A percentile compares a stretch with the other conserved stretches of the same genome.
Evolutionary conservation across 1,140 invertebrate genomes (phyloP).

Genomic region (Leptonema lineaticorne): DNA sequence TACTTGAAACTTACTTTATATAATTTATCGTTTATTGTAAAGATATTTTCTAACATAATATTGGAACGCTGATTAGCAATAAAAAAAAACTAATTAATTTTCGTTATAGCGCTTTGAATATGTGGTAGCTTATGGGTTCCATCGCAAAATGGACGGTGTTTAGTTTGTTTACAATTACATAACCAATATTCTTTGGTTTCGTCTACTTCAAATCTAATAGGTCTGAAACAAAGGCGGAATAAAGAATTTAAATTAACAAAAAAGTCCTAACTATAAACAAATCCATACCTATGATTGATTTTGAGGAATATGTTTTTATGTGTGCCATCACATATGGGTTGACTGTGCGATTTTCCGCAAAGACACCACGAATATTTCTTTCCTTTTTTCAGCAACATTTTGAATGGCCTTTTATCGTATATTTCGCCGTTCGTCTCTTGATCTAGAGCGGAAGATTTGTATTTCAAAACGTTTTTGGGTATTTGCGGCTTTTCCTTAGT

Average conservation of each 20-base stretch:
- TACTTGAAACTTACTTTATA: no score
- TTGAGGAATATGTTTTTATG: constrained; percentile 77
- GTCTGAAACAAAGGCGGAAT: constrained; percentile 55
- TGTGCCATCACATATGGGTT: constrained; percentile 94
- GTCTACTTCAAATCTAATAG: constrained; percentile 79
- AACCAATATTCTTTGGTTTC: constrained; percentile 95
- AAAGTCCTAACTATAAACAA: not conserved
- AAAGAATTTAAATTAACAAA: not conserved
- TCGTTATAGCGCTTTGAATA: constrained; percentile 61
- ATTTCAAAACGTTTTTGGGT: constrained; percentile 65
- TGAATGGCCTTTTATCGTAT: constrained; percentile 90
- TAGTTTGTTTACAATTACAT: constrained; percentile 97
- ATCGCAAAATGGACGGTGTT: constrained; percentile 95
- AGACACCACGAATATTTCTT: constrained; percentile 94
- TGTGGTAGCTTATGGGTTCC: constrained; percentile 82
- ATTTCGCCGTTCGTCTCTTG: constrained; percentile 71
- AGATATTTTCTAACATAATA: no score
- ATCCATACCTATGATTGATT: constrained; percentile 61
- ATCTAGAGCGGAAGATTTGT: constrained; percentile 56
- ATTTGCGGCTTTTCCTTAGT: constrained; percentile 50
- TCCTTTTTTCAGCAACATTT: constrained; percentile 67
- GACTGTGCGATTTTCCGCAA: constrained; percentile 88
- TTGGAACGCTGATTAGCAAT: no score
- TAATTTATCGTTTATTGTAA: no score
- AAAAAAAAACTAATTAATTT: no score